A percentile compares a stretch with the other conserved stretches of the same genome.
phyloP scores from a whole-genome alignment of 2,888 invertebrate species.

The Drosophila meridiana region DNA sequence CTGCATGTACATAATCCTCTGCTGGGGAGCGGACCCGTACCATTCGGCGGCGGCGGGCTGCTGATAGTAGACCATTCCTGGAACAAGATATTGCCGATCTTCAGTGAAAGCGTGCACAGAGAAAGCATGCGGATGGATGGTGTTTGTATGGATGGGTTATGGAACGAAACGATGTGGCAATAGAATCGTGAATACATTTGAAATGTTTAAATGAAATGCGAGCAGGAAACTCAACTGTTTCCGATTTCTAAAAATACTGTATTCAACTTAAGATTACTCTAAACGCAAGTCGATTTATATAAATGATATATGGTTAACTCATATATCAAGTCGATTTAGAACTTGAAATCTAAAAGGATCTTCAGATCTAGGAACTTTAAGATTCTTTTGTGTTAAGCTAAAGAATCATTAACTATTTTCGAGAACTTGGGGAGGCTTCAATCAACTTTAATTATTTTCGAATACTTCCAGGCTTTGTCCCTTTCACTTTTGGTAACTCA shows the following conservation, averaged over 20 bases:
- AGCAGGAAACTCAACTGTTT: not conserved
- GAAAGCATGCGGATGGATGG: conserved; percentile 4
- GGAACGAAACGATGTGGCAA: conserved; percentile 14
- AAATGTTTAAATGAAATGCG: not conserved
- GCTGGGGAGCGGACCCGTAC: conserved; percentile 71
- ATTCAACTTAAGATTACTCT: not conserved
- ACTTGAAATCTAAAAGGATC: not conserved
- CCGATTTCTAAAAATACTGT: not conserved
- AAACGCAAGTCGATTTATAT: not conserved
- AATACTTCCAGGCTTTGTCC: not conserved
- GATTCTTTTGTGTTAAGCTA: not conserved
- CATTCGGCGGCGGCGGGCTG: conserved; percentile 82
- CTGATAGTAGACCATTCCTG: conserved; percentile 83
- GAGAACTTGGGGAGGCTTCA: not conserved
- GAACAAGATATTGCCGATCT: conserved; percentile 67
- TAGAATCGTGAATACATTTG: not conserved
- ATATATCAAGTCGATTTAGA: not conserved
- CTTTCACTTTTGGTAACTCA: conserved; percentile 61
- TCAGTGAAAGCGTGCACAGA: conserved; percentile 38
- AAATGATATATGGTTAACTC: not conserved
- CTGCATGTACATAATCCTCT: conserved; percentile 83
- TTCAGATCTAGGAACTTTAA: not conserved
- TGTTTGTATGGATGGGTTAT: conserved; percentile 3
- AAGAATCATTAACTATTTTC: not conserved
- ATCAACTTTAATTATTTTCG: not conserved